Percentiles rank a stretch among this genome's conserved stretches.
These are phyloP conservation scores for Antechinus flavipes DNA, from an alignment of 2,113 vertebrate species.

Conservation along the genomic window DNA sequence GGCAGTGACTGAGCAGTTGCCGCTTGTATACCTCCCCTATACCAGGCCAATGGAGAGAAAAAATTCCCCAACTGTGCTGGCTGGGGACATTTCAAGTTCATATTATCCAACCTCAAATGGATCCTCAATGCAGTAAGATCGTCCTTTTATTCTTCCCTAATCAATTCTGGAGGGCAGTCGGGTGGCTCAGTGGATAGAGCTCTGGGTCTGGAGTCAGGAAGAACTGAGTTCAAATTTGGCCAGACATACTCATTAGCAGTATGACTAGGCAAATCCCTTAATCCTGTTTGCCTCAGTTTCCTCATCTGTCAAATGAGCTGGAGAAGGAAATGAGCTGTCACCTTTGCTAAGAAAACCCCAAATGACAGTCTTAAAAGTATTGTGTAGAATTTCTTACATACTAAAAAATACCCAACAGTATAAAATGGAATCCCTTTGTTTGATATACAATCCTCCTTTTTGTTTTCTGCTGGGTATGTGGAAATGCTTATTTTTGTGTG, in stretches of 20 bases:
- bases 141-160: neutral
- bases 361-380: too few species aligned
- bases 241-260: neutral
- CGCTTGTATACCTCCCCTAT: neutral
- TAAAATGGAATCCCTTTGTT: too few species aligned
- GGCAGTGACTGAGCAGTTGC: neutral
- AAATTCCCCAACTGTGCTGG: neutral
- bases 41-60: neutral
- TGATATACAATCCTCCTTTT: too few species aligned
- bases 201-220: neutral
- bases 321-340: too few species aligned
- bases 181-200: neutral
- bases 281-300: neutral
- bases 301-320: neutral
- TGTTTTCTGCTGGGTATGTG: too few species aligned
- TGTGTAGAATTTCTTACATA: too few species aligned
- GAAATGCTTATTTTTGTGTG: too few species aligned
- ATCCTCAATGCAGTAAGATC: neutral
- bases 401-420: too few species aligned
- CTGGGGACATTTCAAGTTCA: neutral
- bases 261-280: neutral
- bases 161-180: neutral
- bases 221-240: neutral
- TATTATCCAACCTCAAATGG: neutral
- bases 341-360: too few species aligned